Base-by-base conservation (phyloP, 2,113 vertebrate species). In the Corythornis madagascariensis region DNA sequence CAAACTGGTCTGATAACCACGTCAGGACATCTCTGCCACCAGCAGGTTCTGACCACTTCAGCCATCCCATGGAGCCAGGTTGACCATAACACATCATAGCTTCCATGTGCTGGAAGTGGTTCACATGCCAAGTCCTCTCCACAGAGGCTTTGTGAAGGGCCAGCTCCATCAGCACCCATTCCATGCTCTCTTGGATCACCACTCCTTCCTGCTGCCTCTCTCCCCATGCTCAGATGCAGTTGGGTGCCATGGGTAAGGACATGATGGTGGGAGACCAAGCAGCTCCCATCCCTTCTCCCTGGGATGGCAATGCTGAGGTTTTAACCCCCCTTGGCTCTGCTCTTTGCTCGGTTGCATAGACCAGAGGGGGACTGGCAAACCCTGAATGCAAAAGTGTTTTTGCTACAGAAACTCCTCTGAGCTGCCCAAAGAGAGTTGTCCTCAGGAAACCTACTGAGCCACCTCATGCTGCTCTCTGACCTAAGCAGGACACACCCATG, bases 201-300 rank as follows among this genome's bases (percentile, higher is more conserved):
- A 61, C 35, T 18, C 33, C 56, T 53, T 61, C 21, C 53, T 35
- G 45, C 71, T 88, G 50, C 80, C 72, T 64, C n/a, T 64, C 10
- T 38, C 60, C 57, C 45, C 0, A 0, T 10, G 15, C 38, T 28
- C 57, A 38, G 33, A 10, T 13, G 43, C 71, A 72, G 47, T 20
- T 38, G 22, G 35, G 18, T 47, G 38, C 18, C 69, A 38, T 1
- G 2, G 66, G 10, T 21, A 53, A 56, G 50, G 67, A 40, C 0
- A 0, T 7, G 31, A 33, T 35, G 63, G 35, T 90, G 67, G 43
- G 28, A 67, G 3, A 33, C 13, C 0, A 0, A 84, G 57, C 43
- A 84, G 31, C 25, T 82, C 13, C 0, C 61, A 24, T 29, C n/a
- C 20, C 17, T 67, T n/a, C 11, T 59, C 11, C 29, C 17, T 0